phyloP scores from a whole-genome alignment of 2,113 vertebrate species.

The Semicossyphus pulcher region DNA sequence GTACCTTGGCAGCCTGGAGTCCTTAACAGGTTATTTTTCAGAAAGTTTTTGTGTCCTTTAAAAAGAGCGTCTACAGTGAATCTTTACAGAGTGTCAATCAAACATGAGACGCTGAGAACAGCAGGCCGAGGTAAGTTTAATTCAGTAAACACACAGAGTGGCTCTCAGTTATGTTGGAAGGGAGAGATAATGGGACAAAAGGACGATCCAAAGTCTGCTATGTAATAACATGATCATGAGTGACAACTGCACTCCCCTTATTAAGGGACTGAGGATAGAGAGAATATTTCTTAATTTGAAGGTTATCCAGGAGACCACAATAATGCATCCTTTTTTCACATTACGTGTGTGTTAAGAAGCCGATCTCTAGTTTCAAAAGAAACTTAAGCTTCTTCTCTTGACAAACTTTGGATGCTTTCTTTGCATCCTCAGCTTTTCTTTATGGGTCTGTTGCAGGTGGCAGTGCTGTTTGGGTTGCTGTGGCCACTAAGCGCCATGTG shows the following conservation, averaged over 20 bases:
- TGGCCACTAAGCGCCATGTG: too few species aligned
- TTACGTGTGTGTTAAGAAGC: background rate
- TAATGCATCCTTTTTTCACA: slow-evolving; percentile 5
- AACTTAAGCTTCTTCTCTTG: background rate
- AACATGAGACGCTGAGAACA: slow-evolving; percentile 32
- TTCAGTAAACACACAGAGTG: slow-evolving; percentile 47
- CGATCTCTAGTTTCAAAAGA: background rate
- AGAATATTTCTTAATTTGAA: slow-evolving; percentile 23
- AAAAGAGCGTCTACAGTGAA: slow-evolving; percentile 24
- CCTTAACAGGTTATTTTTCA: slow-evolving; percentile 1
- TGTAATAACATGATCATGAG: slow-evolving; percentile 58
- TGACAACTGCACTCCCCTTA: slow-evolving; percentile 51
- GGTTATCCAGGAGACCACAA: slow-evolving; percentile 16
- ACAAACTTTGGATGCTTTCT: background rate
- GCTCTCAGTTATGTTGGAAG: slow-evolving; percentile 44
- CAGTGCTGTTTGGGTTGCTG: too few species aligned
- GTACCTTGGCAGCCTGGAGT: slow-evolving; percentile 9
- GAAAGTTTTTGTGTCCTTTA: slow-evolving; percentile 45
- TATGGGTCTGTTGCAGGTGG: too few species aligned
- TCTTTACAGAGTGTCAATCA: slow-evolving; percentile 58
- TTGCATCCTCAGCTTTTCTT: slow-evolving; percentile 12
- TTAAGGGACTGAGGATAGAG: slow-evolving; percentile 11
- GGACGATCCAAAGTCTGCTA: slow-evolving; percentile 31
- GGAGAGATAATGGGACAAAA: slow-evolving; percentile 38
- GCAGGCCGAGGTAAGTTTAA: slow-evolving; percentile 34